A percentile compares a stretch with the other conserved stretches of the same genome.
Conservation (phyloP, 2,888 invertebrate species). For the Rapana venosa region DNA sequence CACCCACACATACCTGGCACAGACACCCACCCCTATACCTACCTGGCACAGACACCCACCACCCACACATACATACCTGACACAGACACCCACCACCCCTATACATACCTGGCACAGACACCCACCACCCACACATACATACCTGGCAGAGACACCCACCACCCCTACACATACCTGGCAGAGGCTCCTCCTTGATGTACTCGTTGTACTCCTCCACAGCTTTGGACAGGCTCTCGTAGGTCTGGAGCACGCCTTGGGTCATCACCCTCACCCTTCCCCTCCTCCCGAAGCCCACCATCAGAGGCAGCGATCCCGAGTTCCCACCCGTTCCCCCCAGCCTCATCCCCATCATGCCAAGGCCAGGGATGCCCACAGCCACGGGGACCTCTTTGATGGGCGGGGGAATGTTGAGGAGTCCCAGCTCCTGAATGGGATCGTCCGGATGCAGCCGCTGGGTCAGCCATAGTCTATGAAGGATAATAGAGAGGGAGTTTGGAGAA, state of each 20-base stretch:
- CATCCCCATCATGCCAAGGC: not conserved
- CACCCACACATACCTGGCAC: too few species aligned
- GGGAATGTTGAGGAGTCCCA: conserved; percentile 60
- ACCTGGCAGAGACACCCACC: not conserved
- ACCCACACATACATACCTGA: too few species aligned
- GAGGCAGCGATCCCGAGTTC: not conserved
- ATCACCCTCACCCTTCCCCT: not conserved
- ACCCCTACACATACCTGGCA: conserved; percentile 55
- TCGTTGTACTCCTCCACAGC: conserved; percentile 57
- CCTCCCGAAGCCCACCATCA: conserved; percentile 16
- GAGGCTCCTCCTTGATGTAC: conserved; percentile 51
- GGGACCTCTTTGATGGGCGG: conserved; percentile 53
- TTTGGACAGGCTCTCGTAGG: conserved; percentile 57
- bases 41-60: too few species aligned
- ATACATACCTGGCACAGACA: too few species aligned
- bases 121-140: not conserved
- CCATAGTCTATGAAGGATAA: conserved; percentile 56
- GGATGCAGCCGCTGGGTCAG: conserved; percentile 55
- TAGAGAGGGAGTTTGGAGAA: not conserved
- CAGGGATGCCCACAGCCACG: not conserved
- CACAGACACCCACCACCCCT: too few species aligned
- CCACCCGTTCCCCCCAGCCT: not conserved
- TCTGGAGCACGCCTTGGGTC: conserved; percentile 36
- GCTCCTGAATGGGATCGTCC: conserved; percentile 54
- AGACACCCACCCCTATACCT: too few species aligned